phyloP scores from a whole-genome alignment of 2,797 vertebrate species.

The Pseudochirops cupreus region DNA sequence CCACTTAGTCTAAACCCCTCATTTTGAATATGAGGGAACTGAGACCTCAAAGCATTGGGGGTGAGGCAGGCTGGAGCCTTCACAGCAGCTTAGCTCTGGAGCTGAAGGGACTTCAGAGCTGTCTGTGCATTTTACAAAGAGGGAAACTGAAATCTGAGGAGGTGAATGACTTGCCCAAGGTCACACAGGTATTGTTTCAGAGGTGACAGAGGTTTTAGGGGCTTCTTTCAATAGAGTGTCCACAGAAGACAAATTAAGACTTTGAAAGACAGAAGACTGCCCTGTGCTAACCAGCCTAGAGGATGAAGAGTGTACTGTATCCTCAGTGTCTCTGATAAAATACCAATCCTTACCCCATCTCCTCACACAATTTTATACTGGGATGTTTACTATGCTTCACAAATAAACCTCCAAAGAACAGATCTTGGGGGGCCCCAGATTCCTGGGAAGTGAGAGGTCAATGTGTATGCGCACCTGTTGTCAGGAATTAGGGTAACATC shows the following conservation, averaged over 20 bases:
- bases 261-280: neutral
- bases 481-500: neutral
- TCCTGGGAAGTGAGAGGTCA: neutral
- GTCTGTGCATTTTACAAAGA: neutral
- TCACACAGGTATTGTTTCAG: neutral
- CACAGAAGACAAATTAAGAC: conserved; percentile 18
- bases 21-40: neutral
- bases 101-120: neutral
- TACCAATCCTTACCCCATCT: neutral
- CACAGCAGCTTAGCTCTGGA: neutral
- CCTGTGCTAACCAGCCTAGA: neutral
- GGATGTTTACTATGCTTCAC: neutral
- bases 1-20: neutral
- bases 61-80: neutral
- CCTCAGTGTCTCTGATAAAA: neutral
- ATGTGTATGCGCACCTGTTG: neutral
- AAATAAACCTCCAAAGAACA: neutral
- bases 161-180: neutral
- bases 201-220: neutral
- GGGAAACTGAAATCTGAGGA: neutral
- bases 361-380: neutral
- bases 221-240: neutral
- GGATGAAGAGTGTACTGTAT: neutral
- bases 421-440: neutral
- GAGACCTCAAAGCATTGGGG: neutral